Evolutionary conservation across 2,797 vertebrate genomes (phyloP).

Genomic region (Rhinatrema bivittatum): DNA sequence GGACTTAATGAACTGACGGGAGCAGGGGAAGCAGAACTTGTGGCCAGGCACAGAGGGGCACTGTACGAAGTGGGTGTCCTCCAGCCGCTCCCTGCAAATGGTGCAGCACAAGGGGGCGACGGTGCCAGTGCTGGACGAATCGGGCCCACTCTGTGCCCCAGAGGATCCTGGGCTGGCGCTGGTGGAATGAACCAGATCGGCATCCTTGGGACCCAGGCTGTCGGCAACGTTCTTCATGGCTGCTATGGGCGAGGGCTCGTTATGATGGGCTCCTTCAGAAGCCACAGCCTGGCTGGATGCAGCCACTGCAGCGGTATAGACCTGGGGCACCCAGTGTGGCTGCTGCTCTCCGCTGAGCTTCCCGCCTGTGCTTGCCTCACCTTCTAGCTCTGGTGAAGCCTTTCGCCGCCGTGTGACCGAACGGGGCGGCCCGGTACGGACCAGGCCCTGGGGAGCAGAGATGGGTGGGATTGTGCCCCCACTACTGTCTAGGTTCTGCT

Average conservation of each 20-base stretch:
- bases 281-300: conserved; percentile 28
- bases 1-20: conserved; percentile 76
- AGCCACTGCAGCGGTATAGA: conserved; percentile 43
- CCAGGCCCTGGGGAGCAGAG: conserved; percentile 34
- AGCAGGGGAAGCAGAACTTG: conserved; percentile 89
- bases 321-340: conserved; percentile 62
- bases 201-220: conserved; percentile 70
- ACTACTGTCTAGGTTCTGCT: conserved; percentile 59
- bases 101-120: conserved; percentile 73
- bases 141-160: conserved; percentile 14
- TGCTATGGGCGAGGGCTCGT: conserved; percentile 70
- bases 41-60: conserved; percentile 78
- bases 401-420: conserved; percentile 48
- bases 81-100: conserved; percentile 76
- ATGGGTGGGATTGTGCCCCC: conserved; percentile 51
- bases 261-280: conserved; percentile 45
- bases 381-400: conserved; percentile 37
- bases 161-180: conserved; percentile 23
- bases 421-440: conserved; percentile 38
- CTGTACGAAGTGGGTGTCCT: conserved; percentile 88
- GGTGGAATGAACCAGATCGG: conserved; percentile 26
- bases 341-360: conserved; percentile 62
- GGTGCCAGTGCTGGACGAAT: conserved; percentile 28
- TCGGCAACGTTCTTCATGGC: conserved; percentile 81
- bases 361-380: conserved; percentile 39